Evolutionary conservation across 30 jellyfish, hydroid and myxozoan species (phyloP).

Genomic region (Rhopilema esculentum): DNA sequence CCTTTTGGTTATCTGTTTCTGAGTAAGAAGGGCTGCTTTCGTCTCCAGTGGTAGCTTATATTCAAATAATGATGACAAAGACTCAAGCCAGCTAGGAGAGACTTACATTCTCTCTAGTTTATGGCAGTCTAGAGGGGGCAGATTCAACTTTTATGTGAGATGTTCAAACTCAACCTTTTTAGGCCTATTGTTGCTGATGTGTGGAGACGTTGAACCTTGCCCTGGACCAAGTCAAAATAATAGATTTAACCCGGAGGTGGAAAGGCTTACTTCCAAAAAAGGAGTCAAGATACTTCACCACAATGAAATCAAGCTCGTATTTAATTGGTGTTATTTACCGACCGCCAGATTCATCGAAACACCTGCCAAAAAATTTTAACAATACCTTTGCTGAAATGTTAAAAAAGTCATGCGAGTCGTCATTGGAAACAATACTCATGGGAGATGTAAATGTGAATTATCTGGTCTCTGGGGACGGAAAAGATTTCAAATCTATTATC

Average conservation of each 20-base stretch:
- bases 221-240: conserved; percentile 26
- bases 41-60: conserved; percentile 10
- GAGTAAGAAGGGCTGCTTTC: conserved; percentile 27
- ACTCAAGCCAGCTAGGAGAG: conserved; percentile 8
- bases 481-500: conserved; percentile 25
- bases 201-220: conserved; percentile 61
- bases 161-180: conserved; percentile 39
- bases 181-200: conserved; percentile 49
- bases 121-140: conserved; percentile 63
- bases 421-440: conserved; percentile 55
- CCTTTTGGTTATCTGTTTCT: conserved; percentile 11
- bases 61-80: not conserved
- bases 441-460: conserved; percentile 79
- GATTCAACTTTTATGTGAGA: conserved; percentile 26
- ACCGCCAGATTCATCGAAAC: conserved; percentile 69
- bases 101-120: conserved; percentile 22
- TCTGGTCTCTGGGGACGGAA: conserved; percentile 51
- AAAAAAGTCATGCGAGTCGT: conserved; percentile 29
- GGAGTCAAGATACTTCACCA: conserved; percentile 54
- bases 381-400: conserved; percentile 27
- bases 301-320: conserved; percentile 48
- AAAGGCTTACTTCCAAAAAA: conserved; percentile 5
- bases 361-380: conserved; percentile 26
- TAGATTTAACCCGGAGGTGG: conserved; percentile 51
- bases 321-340: conserved; percentile 60